Percentiles rank a stretch among this genome's conserved stretches.
Conservation (phyloP, 2,113 vertebrate species). For the Uropsilus gracilis region DNA sequence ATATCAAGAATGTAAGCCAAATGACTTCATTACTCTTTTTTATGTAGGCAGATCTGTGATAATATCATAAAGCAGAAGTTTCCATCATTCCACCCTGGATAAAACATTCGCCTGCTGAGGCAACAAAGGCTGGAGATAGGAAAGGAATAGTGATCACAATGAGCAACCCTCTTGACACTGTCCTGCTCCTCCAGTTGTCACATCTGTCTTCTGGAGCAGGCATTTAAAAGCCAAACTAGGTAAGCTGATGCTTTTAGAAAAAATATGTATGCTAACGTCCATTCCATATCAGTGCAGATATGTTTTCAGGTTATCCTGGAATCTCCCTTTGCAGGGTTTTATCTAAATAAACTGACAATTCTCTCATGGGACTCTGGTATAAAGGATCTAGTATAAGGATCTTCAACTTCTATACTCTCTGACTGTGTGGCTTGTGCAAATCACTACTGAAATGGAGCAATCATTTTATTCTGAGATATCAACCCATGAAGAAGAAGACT, state of each 20-base stretch:
- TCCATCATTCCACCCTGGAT: background rate
- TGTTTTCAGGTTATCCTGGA: background rate
- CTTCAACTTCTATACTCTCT: constrained; percentile 19
- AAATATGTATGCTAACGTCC: background rate
- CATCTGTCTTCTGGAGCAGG: background rate
- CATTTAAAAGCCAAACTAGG: background rate
- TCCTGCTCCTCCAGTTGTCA: background rate
- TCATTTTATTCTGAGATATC: background rate
- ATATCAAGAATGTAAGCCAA: constrained; percentile 41
- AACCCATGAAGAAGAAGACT: background rate
- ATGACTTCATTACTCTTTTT: constrained; percentile 58
- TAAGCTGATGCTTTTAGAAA: background rate
- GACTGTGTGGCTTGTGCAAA: background rate
- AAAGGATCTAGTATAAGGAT: background rate
- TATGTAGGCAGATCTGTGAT: constrained; percentile 44
- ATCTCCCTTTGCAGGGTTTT: background rate
- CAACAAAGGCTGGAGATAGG: background rate
- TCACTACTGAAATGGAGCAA: background rate
- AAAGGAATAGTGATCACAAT: background rate
- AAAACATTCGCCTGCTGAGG: background rate
- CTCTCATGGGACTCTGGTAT: background rate
- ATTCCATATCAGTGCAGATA: background rate
- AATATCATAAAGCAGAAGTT: constrained; percentile 43
- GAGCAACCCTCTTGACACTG: background rate
- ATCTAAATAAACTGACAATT: background rate